Percentiles rank a stretch among this genome's conserved stretches.
Conservation (phyloP, 2,888 invertebrate genomes). For the Mythimna pallens region DNA sequence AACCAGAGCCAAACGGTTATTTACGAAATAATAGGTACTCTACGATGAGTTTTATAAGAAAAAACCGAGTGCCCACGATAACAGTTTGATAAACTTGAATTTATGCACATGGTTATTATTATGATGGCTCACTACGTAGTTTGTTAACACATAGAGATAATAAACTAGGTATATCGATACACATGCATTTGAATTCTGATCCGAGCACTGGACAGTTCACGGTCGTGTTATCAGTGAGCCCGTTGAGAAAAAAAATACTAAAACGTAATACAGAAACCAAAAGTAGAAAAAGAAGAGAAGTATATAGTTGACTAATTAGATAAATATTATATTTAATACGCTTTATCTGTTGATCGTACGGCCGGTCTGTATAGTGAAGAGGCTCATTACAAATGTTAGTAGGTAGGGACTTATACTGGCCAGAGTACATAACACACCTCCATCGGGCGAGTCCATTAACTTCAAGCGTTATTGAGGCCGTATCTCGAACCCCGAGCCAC, state of each 20-base stretch:
- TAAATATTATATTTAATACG: slow-evolving; percentile 59
- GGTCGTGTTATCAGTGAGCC: slow-evolving; percentile 33
- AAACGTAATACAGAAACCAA: slow-evolving; percentile 18
- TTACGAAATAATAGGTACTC: slow-evolving; percentile 39
- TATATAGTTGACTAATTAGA: slow-evolving; percentile 54
- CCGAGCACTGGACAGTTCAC: slow-evolving; percentile 29
- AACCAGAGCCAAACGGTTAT: slow-evolving; percentile 61
- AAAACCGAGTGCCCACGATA: background rate
- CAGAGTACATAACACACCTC: slow-evolving; percentile 71
- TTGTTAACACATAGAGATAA: slow-evolving; percentile 5
- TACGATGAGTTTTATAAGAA: background rate
- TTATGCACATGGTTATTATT: slow-evolving; percentile 11
- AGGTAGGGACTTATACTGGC: slow-evolving; percentile 30
- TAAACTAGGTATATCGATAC: slow-evolving; percentile 18
- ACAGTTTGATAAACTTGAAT: background rate
- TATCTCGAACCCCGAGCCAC: slow-evolving; percentile 82
- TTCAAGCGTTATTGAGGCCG: slow-evolving; percentile 84
- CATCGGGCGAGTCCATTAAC: slow-evolving; percentile 83
- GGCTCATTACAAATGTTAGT: slow-evolving; percentile 53
- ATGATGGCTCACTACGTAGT: slow-evolving; percentile 5
- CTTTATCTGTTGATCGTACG: slow-evolving; percentile 57
- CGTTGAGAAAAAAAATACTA: slow-evolving; percentile 23
- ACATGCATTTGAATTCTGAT: slow-evolving; percentile 16
- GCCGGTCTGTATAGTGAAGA: slow-evolving; percentile 43
- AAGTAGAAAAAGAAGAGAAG: slow-evolving; percentile 30